A percentile compares a stretch with the other conserved stretches of the same genome.
Conservation (phyloP, 2,113 vertebrate genomes). For the Myotis lucifugus region DNA sequence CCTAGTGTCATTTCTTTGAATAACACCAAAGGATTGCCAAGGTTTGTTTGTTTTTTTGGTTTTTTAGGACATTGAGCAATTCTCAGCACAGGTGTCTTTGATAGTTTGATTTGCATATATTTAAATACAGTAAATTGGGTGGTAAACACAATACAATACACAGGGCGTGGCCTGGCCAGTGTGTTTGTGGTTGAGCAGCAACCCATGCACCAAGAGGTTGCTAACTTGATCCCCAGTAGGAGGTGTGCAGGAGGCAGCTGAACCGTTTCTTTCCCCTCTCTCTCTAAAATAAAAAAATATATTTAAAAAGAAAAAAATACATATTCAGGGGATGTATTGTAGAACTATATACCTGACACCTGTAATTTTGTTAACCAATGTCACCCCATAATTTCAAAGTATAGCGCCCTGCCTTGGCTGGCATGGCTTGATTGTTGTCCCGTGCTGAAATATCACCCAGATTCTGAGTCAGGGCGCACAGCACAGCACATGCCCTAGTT, state of each 20-base stretch:
- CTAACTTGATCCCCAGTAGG: background rate
- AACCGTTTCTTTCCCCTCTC: background rate
- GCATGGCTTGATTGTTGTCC: too few relatives aligned
- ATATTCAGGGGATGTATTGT: too few relatives aligned
- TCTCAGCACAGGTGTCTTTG: background rate
- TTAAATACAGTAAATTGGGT: background rate
- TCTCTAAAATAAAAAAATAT: background rate
- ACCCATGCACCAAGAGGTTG: background rate
- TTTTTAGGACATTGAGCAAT: background rate
- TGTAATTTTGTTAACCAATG: too few relatives aligned
- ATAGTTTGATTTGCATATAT: background rate
- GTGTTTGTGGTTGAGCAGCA: background rate
- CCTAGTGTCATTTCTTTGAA: background rate
- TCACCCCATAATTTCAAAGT: too few relatives aligned
- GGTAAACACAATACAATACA: background rate
- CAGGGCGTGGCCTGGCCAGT: background rate
- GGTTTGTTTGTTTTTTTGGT: too few relatives aligned
- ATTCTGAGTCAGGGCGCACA: too few relatives aligned
- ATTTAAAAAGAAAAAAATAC: too few relatives aligned
- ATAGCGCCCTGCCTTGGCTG: too few relatives aligned
- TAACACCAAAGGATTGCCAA: background rate
- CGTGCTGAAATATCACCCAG: too few relatives aligned
- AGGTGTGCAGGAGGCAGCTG: background rate
- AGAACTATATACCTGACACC: too few relatives aligned
- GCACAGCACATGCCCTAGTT: too few relatives aligned